Evolutionary conservation across 1,140 invertebrate species (phyloP).

Genomic region (Lepidotrigona ventralis): DNA sequence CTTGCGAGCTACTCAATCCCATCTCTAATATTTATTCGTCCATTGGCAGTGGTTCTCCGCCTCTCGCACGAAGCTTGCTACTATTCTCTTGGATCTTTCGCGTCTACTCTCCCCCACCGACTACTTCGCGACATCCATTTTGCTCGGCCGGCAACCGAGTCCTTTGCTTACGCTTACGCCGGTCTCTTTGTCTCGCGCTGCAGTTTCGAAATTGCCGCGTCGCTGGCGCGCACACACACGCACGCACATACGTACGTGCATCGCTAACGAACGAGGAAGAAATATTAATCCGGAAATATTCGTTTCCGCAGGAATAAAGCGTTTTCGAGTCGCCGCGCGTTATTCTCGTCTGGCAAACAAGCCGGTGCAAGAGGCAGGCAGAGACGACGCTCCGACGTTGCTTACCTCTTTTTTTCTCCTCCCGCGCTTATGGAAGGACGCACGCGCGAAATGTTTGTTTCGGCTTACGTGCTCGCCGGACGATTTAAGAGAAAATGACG

Average conservation of each 20-base stretch:
- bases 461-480: not conserved
- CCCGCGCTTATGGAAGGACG: no score
- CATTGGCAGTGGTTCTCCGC: no score
- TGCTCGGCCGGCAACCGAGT: not conserved
- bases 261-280: not conserved
- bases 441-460: not conserved
- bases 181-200: not conserved
- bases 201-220: no score
- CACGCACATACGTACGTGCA: not conserved
- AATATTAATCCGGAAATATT: not conserved
- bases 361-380: no score
- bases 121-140: not conserved
- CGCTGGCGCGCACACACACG: not conserved
- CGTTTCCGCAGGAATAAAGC: no score
- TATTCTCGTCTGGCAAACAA: not conserved
- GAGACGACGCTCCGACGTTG: not conserved
- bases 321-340: not conserved
- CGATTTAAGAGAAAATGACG: slow-evolving; percentile 17
- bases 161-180: no score
- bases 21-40: no score
- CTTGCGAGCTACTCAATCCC: no score
- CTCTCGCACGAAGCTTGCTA: no score
- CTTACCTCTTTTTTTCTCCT: not conserved
- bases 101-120: not conserved
- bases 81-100: not conserved